Base-by-base conservation (phyloP, 2,888 invertebrate genomes). In the Dryococelus australis region DNA sequence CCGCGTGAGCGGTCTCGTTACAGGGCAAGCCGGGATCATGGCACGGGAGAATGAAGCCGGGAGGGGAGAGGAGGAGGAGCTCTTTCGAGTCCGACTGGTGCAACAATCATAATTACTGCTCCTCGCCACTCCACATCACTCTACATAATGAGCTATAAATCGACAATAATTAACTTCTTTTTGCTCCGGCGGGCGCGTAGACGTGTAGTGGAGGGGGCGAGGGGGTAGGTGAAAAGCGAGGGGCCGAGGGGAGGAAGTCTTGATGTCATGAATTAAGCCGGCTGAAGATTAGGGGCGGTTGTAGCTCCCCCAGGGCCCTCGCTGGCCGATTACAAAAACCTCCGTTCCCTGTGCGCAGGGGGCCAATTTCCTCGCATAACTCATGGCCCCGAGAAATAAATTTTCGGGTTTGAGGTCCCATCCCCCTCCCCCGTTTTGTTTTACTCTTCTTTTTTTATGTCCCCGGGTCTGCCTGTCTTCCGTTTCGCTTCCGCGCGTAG, bases 81-180 rank as follows among this genome's bases (percentile, higher is more conserved):
- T 20, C 13, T 2, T 8, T 20, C 51, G 4, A 51, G 51, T 20
- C 51, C 13, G 51, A 51, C 35, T 35, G 47, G 65, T 65, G 65
- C 65, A 65, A 65, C 83, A 27, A 83, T 83, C 35, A 83, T 83
- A 83, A 83, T 83, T 83, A 83, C 83, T 13, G 35, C 43, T 24
- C 28, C 83, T 20, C 65, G 28, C 43, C 43, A 16, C n/a, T 35
- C 83, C 83, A 20, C 83, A 83, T 83, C 83, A 83, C 83, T 83
- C 83, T 35, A 83, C 28, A 83, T 83, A 83, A 83, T 83, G 83
- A 83, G 83, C 83, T 83, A 83, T 83, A 83, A 83, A 83, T 83
- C 83, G 83, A 83, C 83, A 83, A 43, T 83, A 83, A 83, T 83
- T 83, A 83, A 83, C 83, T 83, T 83, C 83, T 83, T 83, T 83